A percentile compares a stretch with the other conserved stretches of the same genome.
phyloP scores from a whole-genome alignment of 2,797 vertebrate genomes.

The Syngnathus rostellatus region DNA sequence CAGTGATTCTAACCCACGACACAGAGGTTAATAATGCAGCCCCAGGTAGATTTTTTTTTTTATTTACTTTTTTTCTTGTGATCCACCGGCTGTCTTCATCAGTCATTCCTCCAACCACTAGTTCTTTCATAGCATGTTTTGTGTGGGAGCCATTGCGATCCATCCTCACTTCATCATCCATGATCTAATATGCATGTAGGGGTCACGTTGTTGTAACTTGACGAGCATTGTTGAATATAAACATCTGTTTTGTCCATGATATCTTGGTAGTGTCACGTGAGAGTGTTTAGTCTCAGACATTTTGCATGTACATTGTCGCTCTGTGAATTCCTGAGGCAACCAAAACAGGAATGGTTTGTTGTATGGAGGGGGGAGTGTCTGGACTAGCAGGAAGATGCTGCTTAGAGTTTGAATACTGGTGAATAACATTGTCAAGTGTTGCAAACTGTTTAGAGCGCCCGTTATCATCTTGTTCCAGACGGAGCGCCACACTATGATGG shows the following conservation, averaged over 20 bases:
- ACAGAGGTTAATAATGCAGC: slow-evolving; percentile 54
- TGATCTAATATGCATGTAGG: slow-evolving; percentile 36
- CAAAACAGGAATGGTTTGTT: slow-evolving; percentile 5
- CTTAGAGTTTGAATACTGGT: slow-evolving; percentile 8
- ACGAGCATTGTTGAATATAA: slow-evolving; percentile 6
- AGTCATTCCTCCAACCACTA: slow-evolving; percentile 21
- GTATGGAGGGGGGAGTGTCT: slow-evolving; percentile 1
- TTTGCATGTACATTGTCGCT: slow-evolving; percentile 28
- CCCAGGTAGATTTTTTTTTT: slow-evolving; percentile 61
- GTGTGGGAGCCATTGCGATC: slow-evolving; percentile 3
- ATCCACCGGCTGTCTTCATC: slow-evolving; percentile 17
- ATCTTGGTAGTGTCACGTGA: slow-evolving; percentile 15
- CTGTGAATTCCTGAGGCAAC: slow-evolving; percentile 14
- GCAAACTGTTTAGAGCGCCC: slow-evolving; percentile 44
- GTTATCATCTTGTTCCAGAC: slow-evolving; percentile 68
- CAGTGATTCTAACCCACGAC: slow-evolving; percentile 58
- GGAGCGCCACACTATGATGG: slow-evolving; percentile 56
- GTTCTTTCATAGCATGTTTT: slow-evolving; percentile 17
- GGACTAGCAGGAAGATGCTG: slow-evolving; percentile 3
- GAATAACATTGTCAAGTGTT: slow-evolving; percentile 23
- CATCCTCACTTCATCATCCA: slow-evolving; percentile 12
- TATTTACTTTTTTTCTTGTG: slow-evolving; percentile 20
- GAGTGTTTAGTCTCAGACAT: slow-evolving; percentile 7
- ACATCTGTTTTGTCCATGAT: slow-evolving; percentile 6
- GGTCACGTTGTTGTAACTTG: slow-evolving; percentile 12